Conservation (phyloP, 2,113 vertebrate species). For the Plotosus lineatus region DNA sequence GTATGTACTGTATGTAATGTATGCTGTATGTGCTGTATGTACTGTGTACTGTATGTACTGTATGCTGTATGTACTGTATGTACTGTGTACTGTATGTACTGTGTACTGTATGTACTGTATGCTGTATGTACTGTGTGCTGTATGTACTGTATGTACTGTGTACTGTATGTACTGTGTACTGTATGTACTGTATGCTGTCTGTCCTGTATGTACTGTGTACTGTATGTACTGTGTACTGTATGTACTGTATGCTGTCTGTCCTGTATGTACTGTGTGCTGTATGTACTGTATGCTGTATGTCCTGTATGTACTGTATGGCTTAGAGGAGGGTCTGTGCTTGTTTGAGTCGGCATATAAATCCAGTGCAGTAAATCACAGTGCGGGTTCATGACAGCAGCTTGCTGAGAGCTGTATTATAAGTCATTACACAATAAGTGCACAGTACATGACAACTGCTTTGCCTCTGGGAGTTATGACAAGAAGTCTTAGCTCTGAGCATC, state of each 20-base stretch:
- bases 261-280: slow-evolving; percentile 14
- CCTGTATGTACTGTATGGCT: slow-evolving; percentile 19
- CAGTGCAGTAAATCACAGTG: slow-evolving; percentile 40
- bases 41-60: slow-evolving; percentile 20
- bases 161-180: slow-evolving; percentile 23
- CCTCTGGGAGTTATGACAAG: slow-evolving; percentile 35
- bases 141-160: slow-evolving; percentile 18
- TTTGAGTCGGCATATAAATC: slow-evolving; percentile 46
- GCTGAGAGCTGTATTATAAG: slow-evolving; percentile 48
- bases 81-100: slow-evolving; percentile 17
- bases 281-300: slow-evolving; percentile 22
- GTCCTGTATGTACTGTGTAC: slow-evolving; percentile 18
- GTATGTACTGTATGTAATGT: slow-evolving; percentile 24
- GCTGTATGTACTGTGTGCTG: slow-evolving; percentile 13
- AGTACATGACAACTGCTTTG: slow-evolving; percentile 38
- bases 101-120: slow-evolving; percentile 22
- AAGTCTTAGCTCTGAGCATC: neutral
- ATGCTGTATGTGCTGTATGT: slow-evolving; percentile 19
- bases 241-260: slow-evolving; percentile 21
- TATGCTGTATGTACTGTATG: slow-evolving; percentile 21
- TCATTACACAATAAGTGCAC: slow-evolving; percentile 43
- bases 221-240: slow-evolving; percentile 14
- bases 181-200: slow-evolving; percentile 20
- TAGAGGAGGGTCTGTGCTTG: slow-evolving; percentile 13
- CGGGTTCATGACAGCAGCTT: slow-evolving; percentile 39